Conservation (phyloP, 2,797 vertebrate species). For the Danio aesculapii region DNA sequence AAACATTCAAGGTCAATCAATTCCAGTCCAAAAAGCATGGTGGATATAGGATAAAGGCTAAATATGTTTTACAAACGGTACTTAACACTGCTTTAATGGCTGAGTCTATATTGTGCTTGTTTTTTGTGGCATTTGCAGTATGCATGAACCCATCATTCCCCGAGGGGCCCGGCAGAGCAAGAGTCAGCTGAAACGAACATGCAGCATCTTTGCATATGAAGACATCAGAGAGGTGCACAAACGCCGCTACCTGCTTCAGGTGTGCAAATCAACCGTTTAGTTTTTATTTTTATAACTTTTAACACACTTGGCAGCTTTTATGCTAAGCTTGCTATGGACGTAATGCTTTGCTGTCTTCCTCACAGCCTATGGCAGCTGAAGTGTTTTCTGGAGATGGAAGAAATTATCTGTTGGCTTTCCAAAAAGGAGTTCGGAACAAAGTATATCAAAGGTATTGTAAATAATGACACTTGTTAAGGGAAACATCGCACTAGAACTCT, state of each 20-base stretch:
- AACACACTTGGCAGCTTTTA: background rate
- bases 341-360: background rate
- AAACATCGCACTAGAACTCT: background rate
- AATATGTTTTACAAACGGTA: no score
- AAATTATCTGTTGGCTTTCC: conserved; percentile 96
- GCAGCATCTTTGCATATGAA: conserved; percentile 97
- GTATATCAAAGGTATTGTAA: conserved; percentile 94
- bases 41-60: no score
- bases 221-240: conserved; percentile 99
- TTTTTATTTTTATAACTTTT: background rate
- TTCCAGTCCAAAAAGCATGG: no score
- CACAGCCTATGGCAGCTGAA: conserved; percentile 95
- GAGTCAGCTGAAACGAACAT: conserved; percentile 93
- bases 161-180: conserved; percentile 94
- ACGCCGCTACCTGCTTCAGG: conserved; percentile 96
- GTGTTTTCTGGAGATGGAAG: conserved; percentile 97
- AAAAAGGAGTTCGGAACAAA: conserved; percentile 98
- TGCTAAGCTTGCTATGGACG: background rate
- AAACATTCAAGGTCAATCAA: no score
- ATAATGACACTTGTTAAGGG: background rate
- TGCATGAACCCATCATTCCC: conserved; percentile 97
- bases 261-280: conserved; percentile 60
- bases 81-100: background rate
- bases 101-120: conserved; percentile 27
- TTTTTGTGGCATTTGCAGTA: conserved; percentile 72